These are phyloP conservation scores for Pristionchus mayeri DNA, from an alignment of 2,888 invertebrate species.

Conservation along the genomic window DNA sequence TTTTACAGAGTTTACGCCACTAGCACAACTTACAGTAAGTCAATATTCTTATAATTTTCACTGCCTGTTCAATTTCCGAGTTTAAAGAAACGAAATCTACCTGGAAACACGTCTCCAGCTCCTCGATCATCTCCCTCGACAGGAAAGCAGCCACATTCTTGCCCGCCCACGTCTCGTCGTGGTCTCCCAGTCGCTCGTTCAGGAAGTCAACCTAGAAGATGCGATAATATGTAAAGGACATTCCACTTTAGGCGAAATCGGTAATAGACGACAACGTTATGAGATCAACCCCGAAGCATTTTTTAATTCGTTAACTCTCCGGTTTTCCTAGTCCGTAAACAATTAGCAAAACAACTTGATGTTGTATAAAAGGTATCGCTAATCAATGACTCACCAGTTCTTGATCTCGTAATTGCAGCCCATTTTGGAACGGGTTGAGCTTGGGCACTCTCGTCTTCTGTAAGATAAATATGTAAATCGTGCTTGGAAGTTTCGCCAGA, in stretches of 20 bases:
- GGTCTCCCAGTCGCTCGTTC: slow-evolving; percentile 62
- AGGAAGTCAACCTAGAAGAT: slow-evolving; percentile 57
- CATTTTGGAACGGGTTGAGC: slow-evolving; percentile 43
- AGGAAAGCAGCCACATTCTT: slow-evolving; percentile 58
- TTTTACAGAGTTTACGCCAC: no score
- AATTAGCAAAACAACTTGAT: no score
- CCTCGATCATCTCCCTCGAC: slow-evolving; percentile 62
- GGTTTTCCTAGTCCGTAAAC: no score
- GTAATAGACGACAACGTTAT: no score
- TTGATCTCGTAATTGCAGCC: slow-evolving; percentile 51
- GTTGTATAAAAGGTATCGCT: background rate
- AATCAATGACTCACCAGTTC: slow-evolving; percentile 58
- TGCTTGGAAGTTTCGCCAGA: no score
- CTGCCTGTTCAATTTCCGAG: background rate
- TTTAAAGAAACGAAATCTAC: slow-evolving; percentile 11
- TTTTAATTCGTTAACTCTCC: no score
- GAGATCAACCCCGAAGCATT: no score
- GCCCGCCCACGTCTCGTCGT: slow-evolving; percentile 61
- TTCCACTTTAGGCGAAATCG: no score
- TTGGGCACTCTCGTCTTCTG: background rate
- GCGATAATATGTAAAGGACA: no score
- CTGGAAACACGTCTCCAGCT: slow-evolving; percentile 66
- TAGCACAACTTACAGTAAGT: no score
- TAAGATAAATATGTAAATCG: background rate
- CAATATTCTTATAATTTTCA: no score